Evolutionary conservation across 2,888 invertebrate genomes (phyloP), one percentile per base, ranked within the genome.

Genomic region (Baccha elongata): DNA sequence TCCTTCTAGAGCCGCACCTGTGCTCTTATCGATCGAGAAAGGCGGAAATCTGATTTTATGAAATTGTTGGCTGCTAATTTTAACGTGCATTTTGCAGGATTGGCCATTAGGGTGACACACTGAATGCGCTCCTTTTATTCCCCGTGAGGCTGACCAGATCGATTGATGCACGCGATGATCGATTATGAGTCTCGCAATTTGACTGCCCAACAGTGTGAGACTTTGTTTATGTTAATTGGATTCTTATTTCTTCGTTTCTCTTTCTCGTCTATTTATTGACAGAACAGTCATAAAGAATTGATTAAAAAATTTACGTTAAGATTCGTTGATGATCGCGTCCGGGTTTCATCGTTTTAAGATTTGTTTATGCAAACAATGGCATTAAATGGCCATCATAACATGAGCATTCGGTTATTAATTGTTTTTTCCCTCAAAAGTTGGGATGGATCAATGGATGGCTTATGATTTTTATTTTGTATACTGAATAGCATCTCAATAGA

Each of bases 361-460:
- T 67, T 83, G 76, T 83, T 83, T 83, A 83, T 78, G 83, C 83
- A 73, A 78, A 83, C 78, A 78, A 78, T 78, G 64, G 68, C 83
- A 83, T 83, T 76, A 76, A 83, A 76, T 68, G 58, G 64, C 37
- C 52, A 58, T 58, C 69, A 81, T 52, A 74, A 81, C 80, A 81
- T 75, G 81, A 55, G 48, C 81, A 76, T 83, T 78, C 29, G 76
- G 44, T 78, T 73, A 67, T 62, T 78, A 68, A 83, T 78, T 83
- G 73, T 55, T 67, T 78, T 78, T 83, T 67, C 62, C 67, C 29
- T 29, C 60, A 76, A 76, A 67, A 83, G 62, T 76, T 71, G 44
- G 37, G 40, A 72, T n/a, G n/a, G n/a, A n/a, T n/a, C n/a, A n/a
- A n/a, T n/a, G 72, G 37, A 50, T 60, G 72, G 72, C 76, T 83